These are phyloP conservation scores for Dipodomys ordii DNA, from an alignment of 2,113 vertebrate genomes.

Conservation along the genomic window DNA sequence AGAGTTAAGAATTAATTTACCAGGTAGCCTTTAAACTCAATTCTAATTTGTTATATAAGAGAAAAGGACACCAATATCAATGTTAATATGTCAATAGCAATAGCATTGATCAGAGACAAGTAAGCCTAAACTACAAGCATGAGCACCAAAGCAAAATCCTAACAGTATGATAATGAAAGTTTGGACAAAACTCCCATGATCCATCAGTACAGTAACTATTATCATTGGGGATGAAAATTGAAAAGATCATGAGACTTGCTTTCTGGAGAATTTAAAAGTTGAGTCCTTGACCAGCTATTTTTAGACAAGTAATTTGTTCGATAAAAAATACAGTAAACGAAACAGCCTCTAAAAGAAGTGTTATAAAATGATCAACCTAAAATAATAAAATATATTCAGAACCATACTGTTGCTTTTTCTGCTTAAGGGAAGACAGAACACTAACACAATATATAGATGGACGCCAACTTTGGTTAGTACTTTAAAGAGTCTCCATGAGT, in stretches of 20 bases:
- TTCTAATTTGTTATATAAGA: not conserved
- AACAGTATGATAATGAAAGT: not conserved
- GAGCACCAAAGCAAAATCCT: not conserved
- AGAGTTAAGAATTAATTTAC: not conserved
- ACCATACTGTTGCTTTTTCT: too few species aligned
- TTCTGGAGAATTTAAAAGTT: not conserved
- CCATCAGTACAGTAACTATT: not conserved
- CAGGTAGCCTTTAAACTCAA: not conserved
- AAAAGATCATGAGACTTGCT: fast-evolving
- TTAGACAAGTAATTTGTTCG: not conserved
- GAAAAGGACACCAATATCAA: not conserved
- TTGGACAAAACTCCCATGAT: not conserved
- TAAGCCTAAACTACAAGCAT: not conserved
- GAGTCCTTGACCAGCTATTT: not conserved
- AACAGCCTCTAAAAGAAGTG: too few species aligned
- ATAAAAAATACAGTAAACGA: too few species aligned
- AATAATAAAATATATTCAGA: too few species aligned
- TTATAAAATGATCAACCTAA: too few species aligned
- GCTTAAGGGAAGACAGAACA: too few species aligned
- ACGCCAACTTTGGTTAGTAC: too few species aligned
- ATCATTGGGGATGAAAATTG: not conserved
- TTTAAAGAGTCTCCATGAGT: too few species aligned
- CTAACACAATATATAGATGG: too few species aligned
- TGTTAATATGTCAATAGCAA: too few species aligned
- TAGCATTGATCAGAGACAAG: not conserved